Conservation (phyloP, 2,797 vertebrate species). For the Smutsia gigantea region DNA sequence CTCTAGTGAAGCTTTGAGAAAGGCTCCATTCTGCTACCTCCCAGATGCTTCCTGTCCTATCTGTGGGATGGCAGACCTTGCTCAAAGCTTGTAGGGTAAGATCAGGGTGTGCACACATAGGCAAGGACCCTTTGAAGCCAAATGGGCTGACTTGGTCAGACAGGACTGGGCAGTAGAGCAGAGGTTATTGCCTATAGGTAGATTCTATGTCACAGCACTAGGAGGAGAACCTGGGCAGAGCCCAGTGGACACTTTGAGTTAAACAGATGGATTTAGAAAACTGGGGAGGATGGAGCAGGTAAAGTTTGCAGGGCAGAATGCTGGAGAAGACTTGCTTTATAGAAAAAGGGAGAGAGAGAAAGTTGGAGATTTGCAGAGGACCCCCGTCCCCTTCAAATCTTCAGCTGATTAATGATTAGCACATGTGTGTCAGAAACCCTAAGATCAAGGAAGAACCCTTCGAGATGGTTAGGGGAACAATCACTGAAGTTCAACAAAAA, state of each 20-base stretch:
- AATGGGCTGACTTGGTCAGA: not conserved
- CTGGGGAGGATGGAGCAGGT: not conserved
- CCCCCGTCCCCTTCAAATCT: not conserved
- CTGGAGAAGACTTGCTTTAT: not conserved
- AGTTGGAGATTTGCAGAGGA: too few relatives aligned
- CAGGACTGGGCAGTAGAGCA: not conserved
- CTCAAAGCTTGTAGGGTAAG: not conserved
- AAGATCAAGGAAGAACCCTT: not conserved
- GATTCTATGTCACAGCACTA: too few relatives aligned
- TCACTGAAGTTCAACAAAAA: not conserved
- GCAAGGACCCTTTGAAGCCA: not conserved
- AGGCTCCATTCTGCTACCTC: not conserved
- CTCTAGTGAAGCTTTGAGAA: not conserved
- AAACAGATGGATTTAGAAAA: not conserved
- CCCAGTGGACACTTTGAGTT: not conserved
- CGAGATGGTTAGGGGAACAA: not conserved
- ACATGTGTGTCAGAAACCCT: not conserved
- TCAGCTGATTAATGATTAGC: not conserved
- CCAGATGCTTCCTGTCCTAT: not conserved
- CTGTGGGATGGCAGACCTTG: not conserved
- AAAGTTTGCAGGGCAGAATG: not conserved
- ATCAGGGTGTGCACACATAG: not conserved
- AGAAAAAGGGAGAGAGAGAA: too few relatives aligned
- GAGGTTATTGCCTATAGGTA: not conserved
- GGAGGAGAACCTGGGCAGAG: not conserved